Base-by-base conservation (phyloP, 2,888 invertebrate genomes). In the Ectropis crepuscularia region DNA sequence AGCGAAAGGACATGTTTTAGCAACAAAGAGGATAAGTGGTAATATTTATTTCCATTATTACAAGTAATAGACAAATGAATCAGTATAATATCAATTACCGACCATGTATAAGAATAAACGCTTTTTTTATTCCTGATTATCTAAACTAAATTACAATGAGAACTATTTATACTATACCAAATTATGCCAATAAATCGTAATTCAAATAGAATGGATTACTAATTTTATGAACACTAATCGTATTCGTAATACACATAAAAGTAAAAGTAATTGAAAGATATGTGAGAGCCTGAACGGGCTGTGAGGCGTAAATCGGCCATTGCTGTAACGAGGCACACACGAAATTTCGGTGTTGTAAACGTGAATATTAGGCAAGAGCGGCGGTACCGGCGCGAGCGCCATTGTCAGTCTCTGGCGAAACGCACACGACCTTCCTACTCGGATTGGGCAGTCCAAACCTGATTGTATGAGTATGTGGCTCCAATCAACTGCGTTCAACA, bases 281-380 rank as follows among this genome's bases (percentile, higher is more conserved):
- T 53, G 38, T 48, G 64, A 62, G 64, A 67, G 53, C 65, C 53
- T 63, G 63, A 66, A 61, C 71, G 72, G 74, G 69, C 68, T 76
- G 72, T 63, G 68, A 75, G 74, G 70, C 72, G 71, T 80, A 79
- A 78, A 81, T 78, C 79, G 82, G 78, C 80, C 78, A 78, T 87
- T 89, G 90, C 85, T 76, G 86, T 85, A 89, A 88, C 79, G 74
- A 74, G 76, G 80, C 89, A 89, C 89, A 89, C 88, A 90, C 89
- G 90, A 91, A 90, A 89, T 89, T 89, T 88, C 79, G 85, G 83
- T 89, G 90, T 90, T 89, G 90, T 89, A 90, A 90, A 87, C 88
- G 74, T 75, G 80, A 82, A 80, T 69, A 80, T 91, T 90, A 86
- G 79, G 90, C 88, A 89, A 90, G 78, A 76, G 73, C 78, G 77